Evolutionary conservation across 2,113 vertebrate species (phyloP), one percentile per base, ranked within the genome.

Genomic region (Dunckerocampus dactyliophorus): DNA sequence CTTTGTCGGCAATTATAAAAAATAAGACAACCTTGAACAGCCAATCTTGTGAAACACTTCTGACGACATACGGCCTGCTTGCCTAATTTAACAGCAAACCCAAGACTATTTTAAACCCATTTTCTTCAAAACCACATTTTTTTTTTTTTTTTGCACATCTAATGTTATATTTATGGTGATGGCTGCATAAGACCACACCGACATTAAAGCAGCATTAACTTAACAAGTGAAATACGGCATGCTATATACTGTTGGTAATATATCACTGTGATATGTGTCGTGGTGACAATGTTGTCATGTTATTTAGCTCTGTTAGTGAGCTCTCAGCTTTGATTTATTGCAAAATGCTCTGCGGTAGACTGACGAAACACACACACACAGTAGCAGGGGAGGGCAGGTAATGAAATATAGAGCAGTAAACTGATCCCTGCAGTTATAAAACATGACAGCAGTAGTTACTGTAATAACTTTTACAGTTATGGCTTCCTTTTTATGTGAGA

Each of bases 271-370:
- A 63, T 47, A 19, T 34, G 48, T 53, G 56, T 22, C 45, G 37
- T 24, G 17, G 47, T 63, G 63, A 62, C 59, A 69, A 12, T 51
- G 74, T 74, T 48, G 54, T 59, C 21, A 58, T 70, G 48, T 51
- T 56, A 28, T 75, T 63, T 58, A 46, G 28, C 43, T 52, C 51
- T 50, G 28, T 73, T 75, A 50, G 16, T 15, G 21, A 57, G 42
- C 59, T 39, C 56, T 55, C 57, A 37, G 58, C 15, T 61, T 59
- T 58, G 65, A 75, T 73, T 66, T 63, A 76, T 67, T 54, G 19
- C 48, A 50, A 39, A 62, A 43, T 53, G 17, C 22, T 22, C 4
- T 42, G 2, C 58, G 59, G 65, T 47, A 45, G 62, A 75, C 31
- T 65, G 63, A 73, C 68, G 61, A 80, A 63, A 2, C 5, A 1